phyloP scores from a whole-genome alignment of 2,888 invertebrate genomes.

The Eristalis intricaria region DNA sequence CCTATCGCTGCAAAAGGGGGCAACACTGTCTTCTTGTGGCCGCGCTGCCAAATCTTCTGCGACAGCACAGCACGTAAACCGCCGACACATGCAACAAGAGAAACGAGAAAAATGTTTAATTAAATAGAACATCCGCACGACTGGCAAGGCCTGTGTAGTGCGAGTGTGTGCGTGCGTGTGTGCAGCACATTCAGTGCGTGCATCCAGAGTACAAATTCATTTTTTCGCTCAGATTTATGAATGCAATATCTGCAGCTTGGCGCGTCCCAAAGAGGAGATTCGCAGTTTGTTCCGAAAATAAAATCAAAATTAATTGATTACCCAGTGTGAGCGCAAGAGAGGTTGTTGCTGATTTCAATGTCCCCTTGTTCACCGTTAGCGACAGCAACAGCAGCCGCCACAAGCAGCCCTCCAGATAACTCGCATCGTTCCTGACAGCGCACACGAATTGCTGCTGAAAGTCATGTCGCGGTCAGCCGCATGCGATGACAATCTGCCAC shows the following conservation, averaged over 20 bases:
- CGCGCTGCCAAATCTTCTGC: background rate
- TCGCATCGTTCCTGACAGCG: slow-evolving; percentile 11
- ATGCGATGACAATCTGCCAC: slow-evolving; percentile 38
- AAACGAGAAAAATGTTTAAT: slow-evolving; percentile 34
- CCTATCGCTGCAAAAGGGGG: slow-evolving; percentile 3
- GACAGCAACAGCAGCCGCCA: background rate
- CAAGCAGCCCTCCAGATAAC: slow-evolving; percentile 1
- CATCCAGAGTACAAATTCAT: slow-evolving; percentile 9
- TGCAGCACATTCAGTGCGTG: slow-evolving; percentile 17
- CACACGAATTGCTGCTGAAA: slow-evolving; percentile 60
- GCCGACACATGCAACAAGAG: slow-evolving; percentile 5
- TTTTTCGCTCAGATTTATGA: slow-evolving; percentile 49
- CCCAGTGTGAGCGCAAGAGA: slow-evolving; percentile 46
- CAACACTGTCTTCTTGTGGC: background rate
- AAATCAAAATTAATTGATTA: slow-evolving; percentile 72
- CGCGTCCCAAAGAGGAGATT: slow-evolving; percentile 10
- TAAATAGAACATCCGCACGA: slow-evolving; percentile 68
- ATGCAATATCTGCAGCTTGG: slow-evolving; percentile 29
- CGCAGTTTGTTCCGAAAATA: slow-evolving; percentile 70
- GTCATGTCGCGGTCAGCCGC: slow-evolving; percentile 63
- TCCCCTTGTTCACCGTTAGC: slow-evolving; percentile 31
- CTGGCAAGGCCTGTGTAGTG: slow-evolving; percentile 10
- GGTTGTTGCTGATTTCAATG: slow-evolving; percentile 63
- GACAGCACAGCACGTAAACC: slow-evolving; percentile 40
- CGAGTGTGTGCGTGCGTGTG: slow-evolving; percentile 22